These are phyloP conservation scores for Mormoops blainvillei DNA, from an alignment of 2,113 vertebrate genomes.

Conservation along the genomic window DNA sequence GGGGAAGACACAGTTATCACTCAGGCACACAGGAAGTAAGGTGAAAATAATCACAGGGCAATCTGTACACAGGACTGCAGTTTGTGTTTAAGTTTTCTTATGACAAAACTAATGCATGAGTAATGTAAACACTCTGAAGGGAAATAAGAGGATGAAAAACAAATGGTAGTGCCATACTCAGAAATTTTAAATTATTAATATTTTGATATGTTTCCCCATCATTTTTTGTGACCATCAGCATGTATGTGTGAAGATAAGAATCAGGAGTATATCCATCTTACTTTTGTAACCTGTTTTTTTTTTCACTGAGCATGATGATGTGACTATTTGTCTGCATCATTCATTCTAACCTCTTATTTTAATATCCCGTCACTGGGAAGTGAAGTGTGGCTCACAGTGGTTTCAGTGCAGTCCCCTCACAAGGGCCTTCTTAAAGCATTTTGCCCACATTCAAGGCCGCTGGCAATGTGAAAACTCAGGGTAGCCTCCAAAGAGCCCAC, in stretches of 20 bases:
- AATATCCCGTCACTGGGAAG: neutral
- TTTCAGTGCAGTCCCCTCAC: neutral
- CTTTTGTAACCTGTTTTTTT: neutral
- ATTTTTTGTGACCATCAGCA: neutral
- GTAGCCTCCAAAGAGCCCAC: neutral
- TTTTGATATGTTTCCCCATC: neutral
- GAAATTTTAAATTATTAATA: neutral
- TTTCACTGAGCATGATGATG: neutral
- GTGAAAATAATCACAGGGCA: neutral
- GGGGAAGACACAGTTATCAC: neutral
- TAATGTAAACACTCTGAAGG: neutral
- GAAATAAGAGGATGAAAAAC: neutral
- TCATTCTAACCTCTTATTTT: neutral
- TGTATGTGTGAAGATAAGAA: neutral
- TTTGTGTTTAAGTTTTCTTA: neutral
- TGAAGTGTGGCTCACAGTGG: too few relatives aligned
- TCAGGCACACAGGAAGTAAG: neutral
- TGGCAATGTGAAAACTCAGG: neutral
- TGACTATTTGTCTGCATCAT: neutral
- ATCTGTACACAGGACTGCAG: neutral
- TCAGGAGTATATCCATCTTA: neutral
- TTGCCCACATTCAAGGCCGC: neutral
- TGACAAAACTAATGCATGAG: neutral
- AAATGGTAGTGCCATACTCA: neutral
- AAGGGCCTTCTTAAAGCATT: neutral